Evolutionary conservation across 1,140 invertebrate genomes (phyloP).

Genomic region (Grapholita molesta): DNA sequence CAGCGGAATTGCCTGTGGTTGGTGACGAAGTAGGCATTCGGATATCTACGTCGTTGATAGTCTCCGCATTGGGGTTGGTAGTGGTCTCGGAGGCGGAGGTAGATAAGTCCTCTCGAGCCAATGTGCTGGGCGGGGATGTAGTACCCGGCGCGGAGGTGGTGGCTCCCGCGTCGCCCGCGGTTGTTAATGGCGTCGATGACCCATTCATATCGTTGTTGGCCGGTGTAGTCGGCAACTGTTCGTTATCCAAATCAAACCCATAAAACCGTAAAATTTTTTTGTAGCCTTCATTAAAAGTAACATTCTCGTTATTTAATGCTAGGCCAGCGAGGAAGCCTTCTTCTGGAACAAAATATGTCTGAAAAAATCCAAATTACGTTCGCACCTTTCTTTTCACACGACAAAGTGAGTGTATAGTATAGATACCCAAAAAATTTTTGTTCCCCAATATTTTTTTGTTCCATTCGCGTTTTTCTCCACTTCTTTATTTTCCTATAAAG

Average conservation of each 20-base stretch:
- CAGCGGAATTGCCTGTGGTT: conserved; percentile 26
- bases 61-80: conserved; percentile 43
- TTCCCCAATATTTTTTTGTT: too few species aligned
- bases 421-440: too few species aligned
- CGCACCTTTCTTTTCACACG: too few species aligned
- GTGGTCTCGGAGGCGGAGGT: conserved; percentile 44
- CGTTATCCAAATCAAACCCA: conserved; percentile 83
- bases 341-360: conserved; percentile 89
- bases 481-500: too few species aligned
- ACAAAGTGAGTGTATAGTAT: too few species aligned
- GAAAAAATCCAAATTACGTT: conserved; percentile 51
- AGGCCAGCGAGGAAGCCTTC: conserved; percentile 88
- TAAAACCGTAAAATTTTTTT: conserved; percentile 86
- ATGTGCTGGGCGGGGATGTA: conserved; percentile 28
- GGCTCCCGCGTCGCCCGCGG: conserved; percentile 16
- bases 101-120: conserved; percentile 30
- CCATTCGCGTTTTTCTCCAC: too few species aligned
- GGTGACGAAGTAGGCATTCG: conserved; percentile 27
- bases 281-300: conserved; percentile 84
- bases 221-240: conserved; percentile 41
- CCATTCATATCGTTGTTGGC: conserved; percentile 34
- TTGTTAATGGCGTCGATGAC: conserved; percentile 22
- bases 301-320: conserved; percentile 86
- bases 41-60: conserved; percentile 40
- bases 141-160: conserved; percentile 27